These are phyloP conservation scores for Ganaspis brasiliensis DNA, from an alignment of 2,888 invertebrate genomes.

Conservation along the genomic window DNA sequence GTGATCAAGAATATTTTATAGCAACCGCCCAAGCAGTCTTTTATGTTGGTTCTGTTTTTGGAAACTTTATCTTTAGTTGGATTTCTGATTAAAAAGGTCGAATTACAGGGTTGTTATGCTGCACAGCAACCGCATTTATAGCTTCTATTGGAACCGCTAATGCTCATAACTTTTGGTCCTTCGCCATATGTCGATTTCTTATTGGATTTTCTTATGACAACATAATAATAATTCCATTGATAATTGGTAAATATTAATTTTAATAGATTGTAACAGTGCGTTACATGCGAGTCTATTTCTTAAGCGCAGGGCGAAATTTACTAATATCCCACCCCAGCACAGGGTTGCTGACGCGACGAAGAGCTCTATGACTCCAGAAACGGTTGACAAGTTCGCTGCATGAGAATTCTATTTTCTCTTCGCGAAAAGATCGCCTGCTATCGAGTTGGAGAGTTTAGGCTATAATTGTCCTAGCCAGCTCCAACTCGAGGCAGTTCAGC, in stretches of 20 bases:
- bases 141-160: slow-evolving; percentile 81
- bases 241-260: slow-evolving; percentile 77
- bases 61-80: slow-evolving; percentile 82
- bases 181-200: slow-evolving; percentile 81
- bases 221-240: slow-evolving; percentile 82
- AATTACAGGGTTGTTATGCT: slow-evolving; percentile 81
- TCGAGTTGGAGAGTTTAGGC: too few relatives aligned
- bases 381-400: too few relatives aligned
- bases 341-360: too few relatives aligned
- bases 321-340: too few relatives aligned
- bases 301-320: too few relatives aligned
- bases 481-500: too few relatives aligned
- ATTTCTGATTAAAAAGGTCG: slow-evolving; percentile 82
- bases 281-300: too few relatives aligned
- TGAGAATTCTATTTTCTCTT: too few relatives aligned
- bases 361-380: too few relatives aligned
- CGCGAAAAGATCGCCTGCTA: too few relatives aligned
- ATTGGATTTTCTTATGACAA: slow-evolving; percentile 83
- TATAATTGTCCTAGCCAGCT: too few relatives aligned
- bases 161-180: slow-evolving; percentile 79
- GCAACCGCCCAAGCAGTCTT: slow-evolving; percentile 82
- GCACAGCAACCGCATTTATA: slow-evolving; percentile 78
- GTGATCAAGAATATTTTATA: slow-evolving; percentile 81
- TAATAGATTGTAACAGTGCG: not conserved
- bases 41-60: slow-evolving; percentile 82